These are phyloP conservation scores for Hippocampus comes DNA, from an alignment of 2,113 vertebrate species.

Conservation along the genomic window DNA sequence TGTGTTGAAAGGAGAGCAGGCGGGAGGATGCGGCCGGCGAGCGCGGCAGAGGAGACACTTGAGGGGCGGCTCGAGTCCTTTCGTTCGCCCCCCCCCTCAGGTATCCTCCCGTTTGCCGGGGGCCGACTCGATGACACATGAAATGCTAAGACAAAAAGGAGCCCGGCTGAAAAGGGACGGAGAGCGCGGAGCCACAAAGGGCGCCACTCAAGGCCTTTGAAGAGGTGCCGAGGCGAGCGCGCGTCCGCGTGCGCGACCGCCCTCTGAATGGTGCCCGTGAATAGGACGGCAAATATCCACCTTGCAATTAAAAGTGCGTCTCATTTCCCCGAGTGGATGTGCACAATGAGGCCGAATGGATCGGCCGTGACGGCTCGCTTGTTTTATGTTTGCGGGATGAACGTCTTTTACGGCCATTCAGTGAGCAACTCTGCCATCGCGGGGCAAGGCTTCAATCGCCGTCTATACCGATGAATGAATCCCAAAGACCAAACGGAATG, in stretches of 20 bases:
- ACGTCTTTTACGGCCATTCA: background rate
- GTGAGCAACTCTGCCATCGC: background rate
- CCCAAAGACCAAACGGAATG: too few relatives aligned
- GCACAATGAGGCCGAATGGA: background rate
- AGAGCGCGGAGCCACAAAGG: constrained; percentile 62
- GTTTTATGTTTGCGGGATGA: too few relatives aligned
- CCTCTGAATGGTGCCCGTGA: constrained; percentile 53
- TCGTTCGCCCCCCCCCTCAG: constrained; percentile 60
- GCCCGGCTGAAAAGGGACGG: constrained; percentile 36
- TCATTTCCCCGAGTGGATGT: background rate
- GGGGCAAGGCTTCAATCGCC: too few relatives aligned
- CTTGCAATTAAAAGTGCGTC: constrained; percentile 24
- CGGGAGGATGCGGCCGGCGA: constrained; percentile 28
- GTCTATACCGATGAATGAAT: too few relatives aligned
- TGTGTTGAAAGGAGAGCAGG: constrained; percentile 69
- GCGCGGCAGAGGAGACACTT: constrained; percentile 62
- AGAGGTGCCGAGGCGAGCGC: constrained; percentile 64
- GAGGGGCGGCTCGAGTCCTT: constrained; percentile 64
- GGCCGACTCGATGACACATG: constrained; percentile 76
- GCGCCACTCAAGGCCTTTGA: constrained; percentile 76
- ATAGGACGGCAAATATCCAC: constrained; percentile 41
- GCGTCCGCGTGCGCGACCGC: constrained; percentile 23
- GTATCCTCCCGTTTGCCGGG: constrained; percentile 63
- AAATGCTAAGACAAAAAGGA: constrained; percentile 77
- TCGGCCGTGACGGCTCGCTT: too few relatives aligned